These are phyloP conservation scores for Tychaedon coryphoeus DNA, from an alignment of 2,113 vertebrate genomes.

Conservation along the genomic window DNA sequence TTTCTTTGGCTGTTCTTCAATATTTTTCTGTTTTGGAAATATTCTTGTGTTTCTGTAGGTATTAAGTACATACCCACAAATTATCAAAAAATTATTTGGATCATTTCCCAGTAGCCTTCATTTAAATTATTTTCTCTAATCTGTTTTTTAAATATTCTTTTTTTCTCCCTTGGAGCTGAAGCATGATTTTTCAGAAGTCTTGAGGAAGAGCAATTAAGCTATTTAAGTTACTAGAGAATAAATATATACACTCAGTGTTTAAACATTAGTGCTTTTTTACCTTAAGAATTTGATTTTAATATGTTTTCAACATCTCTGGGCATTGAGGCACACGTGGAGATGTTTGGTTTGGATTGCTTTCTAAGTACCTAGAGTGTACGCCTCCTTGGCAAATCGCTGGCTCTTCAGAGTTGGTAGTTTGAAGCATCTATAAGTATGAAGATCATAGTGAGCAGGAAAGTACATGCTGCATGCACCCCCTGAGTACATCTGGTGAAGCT, in stretches of 20 bases:
- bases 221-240: background rate
- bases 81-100: background rate
- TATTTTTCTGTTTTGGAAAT: background rate
- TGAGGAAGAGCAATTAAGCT: background rate
- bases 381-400: background rate
- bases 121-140: background rate
- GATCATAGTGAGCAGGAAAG: background rate
- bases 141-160: background rate
- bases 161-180: background rate
- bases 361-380: accelerated
- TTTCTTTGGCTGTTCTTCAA: background rate
- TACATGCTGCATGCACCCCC: background rate
- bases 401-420: background rate
- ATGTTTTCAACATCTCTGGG: background rate
- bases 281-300: background rate
- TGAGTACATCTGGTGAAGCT: background rate
- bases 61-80: background rate
- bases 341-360: background rate
- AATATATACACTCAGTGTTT: background rate
- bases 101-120: background rate
- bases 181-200: background rate
- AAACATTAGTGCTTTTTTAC: background rate
- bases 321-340: accelerated
- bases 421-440: background rate
- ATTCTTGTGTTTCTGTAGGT: accelerated